phyloP scores from a whole-genome alignment of 2,888 invertebrate species.

The Oligia latruncula region DNA sequence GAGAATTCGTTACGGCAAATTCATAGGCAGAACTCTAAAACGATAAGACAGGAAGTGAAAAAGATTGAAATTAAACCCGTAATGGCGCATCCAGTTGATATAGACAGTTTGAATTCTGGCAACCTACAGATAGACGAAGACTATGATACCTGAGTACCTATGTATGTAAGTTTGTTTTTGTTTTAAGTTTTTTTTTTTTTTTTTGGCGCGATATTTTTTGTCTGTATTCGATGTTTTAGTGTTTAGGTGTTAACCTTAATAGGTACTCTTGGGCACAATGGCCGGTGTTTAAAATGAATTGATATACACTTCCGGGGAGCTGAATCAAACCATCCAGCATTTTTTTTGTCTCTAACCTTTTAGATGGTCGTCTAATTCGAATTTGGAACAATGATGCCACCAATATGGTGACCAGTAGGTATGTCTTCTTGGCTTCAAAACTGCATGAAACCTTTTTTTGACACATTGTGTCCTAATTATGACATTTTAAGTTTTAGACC shows the following conservation, averaged over 20 bases:
- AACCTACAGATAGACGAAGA: constrained; percentile 88
- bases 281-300: constrained; percentile 2
- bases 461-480: neutral
- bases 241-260: constrained; percentile 53
- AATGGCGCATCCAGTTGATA: constrained; percentile 73
- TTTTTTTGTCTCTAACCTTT: neutral
- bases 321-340: neutral
- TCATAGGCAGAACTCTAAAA: constrained; percentile 80
- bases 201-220: constrained; percentile 71
- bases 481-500: neutral
- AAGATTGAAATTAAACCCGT: constrained; percentile 74
- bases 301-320: neutral
- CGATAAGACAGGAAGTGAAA: constrained; percentile 75
- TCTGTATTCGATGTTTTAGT: constrained; percentile 65
- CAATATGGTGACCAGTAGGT: too few species aligned
- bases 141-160: constrained; percentile 87
- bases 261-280: constrained; percentile 21
- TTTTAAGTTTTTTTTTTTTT: constrained; percentile 69
- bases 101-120: constrained; percentile 84
- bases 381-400: neutral
- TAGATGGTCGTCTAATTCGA: neutral
- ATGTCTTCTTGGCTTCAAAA: neutral
- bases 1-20: constrained; percentile 69
- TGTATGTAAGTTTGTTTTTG: constrained; percentile 74
- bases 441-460: neutral